Base-by-base conservation (phyloP, 2,888 invertebrate species). In the Euclidia mi region DNA sequence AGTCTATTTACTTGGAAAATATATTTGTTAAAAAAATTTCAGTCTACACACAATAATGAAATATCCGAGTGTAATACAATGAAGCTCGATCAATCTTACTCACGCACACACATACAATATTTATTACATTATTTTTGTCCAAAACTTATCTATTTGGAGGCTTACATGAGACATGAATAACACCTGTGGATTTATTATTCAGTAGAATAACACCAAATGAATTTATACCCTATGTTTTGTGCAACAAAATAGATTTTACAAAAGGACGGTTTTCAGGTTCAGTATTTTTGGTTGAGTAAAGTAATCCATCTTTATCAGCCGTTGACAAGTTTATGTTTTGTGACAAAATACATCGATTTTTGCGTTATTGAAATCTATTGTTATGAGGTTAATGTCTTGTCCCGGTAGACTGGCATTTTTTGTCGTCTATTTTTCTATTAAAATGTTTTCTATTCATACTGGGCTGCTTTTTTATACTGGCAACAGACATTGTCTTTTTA, bases 131-230 rank as follows among this genome's bases (percentile, higher is more conserved):
- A 42, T 17, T 70, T 62, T 56, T 59, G n/a, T 58, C 58, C 40
- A 40, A 50, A 62, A 69, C 56, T 74, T 70, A 78, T 76, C 68
- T 58, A 74, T 76, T 55, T 64, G 47, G 58, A 50, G 51, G 47
- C 52, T 59, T 67, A 58, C 52, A 66, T 35, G 47, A 37, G 51
- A 40, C 68, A 60, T 68, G 62, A 63, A 69, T 57, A 59, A 61
- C 75, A 76, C 77, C 77, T 76, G 77, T 69, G 58, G 72, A 76
- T 69, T 71, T 76, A 67, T 75, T 56, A 55, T 40, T 20, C 37
- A 10, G n/a, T 4, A 4, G 11, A 15, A 11, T 20, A 6, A 10
- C 2, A 2, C 0, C n/a, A 42, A 0, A 4, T 0, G 0, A 48
- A 46, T 37, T 9, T 18, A 12, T 43, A 40, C 43, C 14, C 3